Evolutionary conservation across 2,113 vertebrate species (phyloP).

Genomic region (Nestor notabilis): DNA sequence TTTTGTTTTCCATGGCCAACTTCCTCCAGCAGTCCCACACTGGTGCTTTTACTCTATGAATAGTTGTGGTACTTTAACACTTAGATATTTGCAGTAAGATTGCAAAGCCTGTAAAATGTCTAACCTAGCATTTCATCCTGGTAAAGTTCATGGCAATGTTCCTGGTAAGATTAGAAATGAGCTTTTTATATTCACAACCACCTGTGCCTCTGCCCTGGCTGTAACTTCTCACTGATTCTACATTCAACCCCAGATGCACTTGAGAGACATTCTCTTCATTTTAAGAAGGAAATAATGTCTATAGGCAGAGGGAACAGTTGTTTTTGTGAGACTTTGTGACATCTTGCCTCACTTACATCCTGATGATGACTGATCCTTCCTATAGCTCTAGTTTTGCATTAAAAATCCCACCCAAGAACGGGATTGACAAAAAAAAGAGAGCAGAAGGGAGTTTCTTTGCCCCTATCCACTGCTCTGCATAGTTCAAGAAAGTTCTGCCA

Average conservation of each 20-base stretch:
- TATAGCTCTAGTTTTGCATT: not conserved
- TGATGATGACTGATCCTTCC: not conserved
- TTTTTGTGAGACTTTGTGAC: not conserved
- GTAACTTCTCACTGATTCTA: not conserved
- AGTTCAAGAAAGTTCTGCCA: not conserved
- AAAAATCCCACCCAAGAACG: not conserved
- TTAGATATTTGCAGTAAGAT: not conserved
- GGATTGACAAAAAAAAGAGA: not conserved
- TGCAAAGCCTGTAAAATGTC: not conserved
- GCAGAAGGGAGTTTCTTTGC: not conserved
- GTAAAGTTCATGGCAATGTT: not conserved
- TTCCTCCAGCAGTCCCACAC: fast-evolving
- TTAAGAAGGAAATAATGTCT: not conserved
- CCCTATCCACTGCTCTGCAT: not conserved
- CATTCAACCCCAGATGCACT: not conserved
- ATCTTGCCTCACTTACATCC: not conserved
- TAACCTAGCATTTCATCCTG: not conserved
- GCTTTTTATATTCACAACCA: not conserved
- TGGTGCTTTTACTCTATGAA: not conserved
- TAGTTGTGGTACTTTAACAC: not conserved
- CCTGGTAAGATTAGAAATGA: not conserved
- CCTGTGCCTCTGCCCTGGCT: not conserved
- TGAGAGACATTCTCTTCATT: not conserved
- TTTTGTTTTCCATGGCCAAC: not conserved
- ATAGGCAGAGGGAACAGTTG: not conserved